These are phyloP conservation scores for Cynodonichthys magdalenae DNA, from an alignment of 2,797 vertebrate genomes.

Conservation along the genomic window DNA sequence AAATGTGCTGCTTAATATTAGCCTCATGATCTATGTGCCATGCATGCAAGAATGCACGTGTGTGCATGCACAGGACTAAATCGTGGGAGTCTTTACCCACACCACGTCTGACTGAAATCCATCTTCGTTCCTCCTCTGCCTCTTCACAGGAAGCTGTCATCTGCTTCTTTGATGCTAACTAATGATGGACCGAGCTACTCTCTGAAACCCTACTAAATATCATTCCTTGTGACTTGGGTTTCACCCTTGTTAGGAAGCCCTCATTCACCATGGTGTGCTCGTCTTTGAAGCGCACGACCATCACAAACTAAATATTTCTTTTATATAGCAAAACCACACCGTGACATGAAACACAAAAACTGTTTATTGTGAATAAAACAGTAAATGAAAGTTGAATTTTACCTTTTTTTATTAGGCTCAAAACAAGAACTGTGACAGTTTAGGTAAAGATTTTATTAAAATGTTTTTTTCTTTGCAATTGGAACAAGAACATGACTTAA, in stretches of 20 bases:
- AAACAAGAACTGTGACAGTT: too few relatives aligned
- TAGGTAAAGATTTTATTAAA: too few relatives aligned
- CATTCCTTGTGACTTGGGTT: slow-evolving; percentile 42
- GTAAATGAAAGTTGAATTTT: too few relatives aligned
- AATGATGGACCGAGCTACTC: slow-evolving; percentile 63
- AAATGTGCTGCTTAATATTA: slow-evolving; percentile 2
- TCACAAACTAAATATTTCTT: background rate
- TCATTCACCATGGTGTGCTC: slow-evolving; percentile 7
- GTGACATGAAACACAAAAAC: too few relatives aligned
- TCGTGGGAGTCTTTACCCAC: slow-evolving; percentile 55
- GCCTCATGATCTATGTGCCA: slow-evolving; percentile 6
- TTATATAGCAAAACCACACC: background rate
- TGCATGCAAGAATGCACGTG: slow-evolving; percentile 22
- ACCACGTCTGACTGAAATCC: slow-evolving; percentile 78
- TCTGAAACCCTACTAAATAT: slow-evolving; percentile 43
- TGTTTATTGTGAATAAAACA: too few relatives aligned
- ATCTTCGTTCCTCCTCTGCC: slow-evolving; percentile 73
- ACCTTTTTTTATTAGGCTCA: too few relatives aligned
- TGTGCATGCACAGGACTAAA: slow-evolving; percentile 3
- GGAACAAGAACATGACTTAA: too few relatives aligned
- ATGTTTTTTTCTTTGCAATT: too few relatives aligned
- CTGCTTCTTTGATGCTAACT: slow-evolving; percentile 79
- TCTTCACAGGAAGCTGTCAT: slow-evolving; percentile 77
- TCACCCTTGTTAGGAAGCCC: slow-evolving; percentile 32
- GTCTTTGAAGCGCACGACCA: slow-evolving; percentile 30